Base-by-base conservation (phyloP, 1,140 invertebrate genomes). In the Nephila pilipes region DNA sequence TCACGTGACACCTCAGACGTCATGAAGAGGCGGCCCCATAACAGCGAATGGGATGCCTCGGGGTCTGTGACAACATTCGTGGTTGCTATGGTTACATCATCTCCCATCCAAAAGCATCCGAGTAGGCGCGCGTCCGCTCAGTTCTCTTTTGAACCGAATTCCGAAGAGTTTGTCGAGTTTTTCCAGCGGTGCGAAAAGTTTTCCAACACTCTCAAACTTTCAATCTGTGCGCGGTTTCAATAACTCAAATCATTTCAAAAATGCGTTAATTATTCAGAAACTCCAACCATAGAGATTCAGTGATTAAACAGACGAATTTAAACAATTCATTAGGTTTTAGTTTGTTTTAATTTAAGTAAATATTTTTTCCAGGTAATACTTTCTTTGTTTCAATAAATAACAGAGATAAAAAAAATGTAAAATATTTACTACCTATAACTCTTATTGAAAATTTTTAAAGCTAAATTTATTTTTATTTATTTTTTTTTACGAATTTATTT, bases 71-170 rank as follows among this genome's bases (percentile, higher is more conserved):
- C 87, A 89, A 89, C 87, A 89, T 79, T 75, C 83, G 63, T 10
- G 60, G 87, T 89, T 89, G 54, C 65, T 46, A 89, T 89, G 69
- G 69, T 79, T 55, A 89, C 87, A 75, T 36, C 87, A 79, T 89
- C 87, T 89, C 87, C 69, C 69, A 79, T 89, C 87, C 87, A 80
- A 89, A 89, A 89, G 63, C 87, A 89, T 89, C 87, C 46, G 69
- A 79, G 63, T 32, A 79, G 18, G n/a, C 54, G 63, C n/a, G 46
- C 14, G 63, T 6, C 25, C 65, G 63, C 54, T 89, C 87, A 89
- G 87, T 89, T 89, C 38, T 22, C 38, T 65, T 54, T 29, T 36
- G 60, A 88, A 65, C 85, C 46, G 58, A 65, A 88, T 46, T 89
- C 87, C 16, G 87, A 32, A 8, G 54, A 54, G 57, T 65, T 87